phyloP scores from a whole-genome alignment of 2,113 vertebrate species.

The Capra hircus region DNA sequence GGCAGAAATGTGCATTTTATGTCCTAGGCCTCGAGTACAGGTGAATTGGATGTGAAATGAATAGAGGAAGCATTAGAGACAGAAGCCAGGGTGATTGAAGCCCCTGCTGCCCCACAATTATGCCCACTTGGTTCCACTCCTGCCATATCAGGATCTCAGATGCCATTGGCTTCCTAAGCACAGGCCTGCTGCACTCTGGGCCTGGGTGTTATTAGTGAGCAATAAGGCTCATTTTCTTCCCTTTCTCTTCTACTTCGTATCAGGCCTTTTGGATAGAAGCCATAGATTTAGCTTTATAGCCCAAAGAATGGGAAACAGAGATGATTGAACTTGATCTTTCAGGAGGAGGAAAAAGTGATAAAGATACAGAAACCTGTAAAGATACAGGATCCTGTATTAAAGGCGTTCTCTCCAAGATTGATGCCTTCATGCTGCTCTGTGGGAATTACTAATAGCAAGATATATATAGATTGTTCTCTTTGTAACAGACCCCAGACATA shows the following conservation, averaged over 20 bases:
- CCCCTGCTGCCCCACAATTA: rapidly evolving
- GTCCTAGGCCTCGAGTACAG: neutral
- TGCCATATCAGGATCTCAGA: neutral
- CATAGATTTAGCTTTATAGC: constrained; percentile 49
- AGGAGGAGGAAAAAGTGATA: constrained; percentile 50
- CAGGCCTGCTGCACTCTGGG: neutral
- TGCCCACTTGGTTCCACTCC: neutral
- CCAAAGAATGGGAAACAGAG: constrained; percentile 35
- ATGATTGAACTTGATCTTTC: constrained; percentile 63
- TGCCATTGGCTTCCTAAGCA: neutral
- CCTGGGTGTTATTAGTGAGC: neutral
- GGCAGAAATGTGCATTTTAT: neutral
- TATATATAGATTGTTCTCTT: constrained; percentile 38
- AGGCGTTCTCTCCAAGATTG: constrained; percentile 51
- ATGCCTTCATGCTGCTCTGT: constrained; percentile 26
- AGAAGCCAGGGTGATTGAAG: neutral
- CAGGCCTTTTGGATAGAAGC: constrained; percentile 55
- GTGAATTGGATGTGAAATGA: neutral
- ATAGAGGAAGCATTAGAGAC: neutral
- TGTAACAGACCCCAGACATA: neutral
- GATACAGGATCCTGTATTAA: constrained; percentile 51
- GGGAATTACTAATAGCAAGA: constrained; percentile 55
- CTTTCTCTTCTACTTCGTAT: constrained; percentile 8
- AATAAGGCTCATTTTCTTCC: constrained; percentile 38
- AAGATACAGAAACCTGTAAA: constrained; percentile 61